phyloP scores from a whole-genome alignment of 2,888 invertebrate species.

The Chrysolina oricalcia region DNA sequence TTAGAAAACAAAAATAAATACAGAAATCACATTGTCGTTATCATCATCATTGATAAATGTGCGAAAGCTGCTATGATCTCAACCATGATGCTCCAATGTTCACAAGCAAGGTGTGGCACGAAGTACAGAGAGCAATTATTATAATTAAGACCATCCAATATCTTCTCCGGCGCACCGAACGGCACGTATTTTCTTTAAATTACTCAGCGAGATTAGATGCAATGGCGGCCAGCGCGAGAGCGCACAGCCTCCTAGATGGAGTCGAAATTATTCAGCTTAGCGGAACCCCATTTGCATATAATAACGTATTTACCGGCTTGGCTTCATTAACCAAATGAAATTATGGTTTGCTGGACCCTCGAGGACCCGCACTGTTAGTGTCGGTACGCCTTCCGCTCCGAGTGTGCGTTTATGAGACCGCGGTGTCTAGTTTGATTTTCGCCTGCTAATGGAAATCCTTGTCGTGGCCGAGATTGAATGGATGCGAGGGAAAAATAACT shows the following conservation, averaged over 20 bases:
- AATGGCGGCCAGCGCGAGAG: constrained; percentile 35
- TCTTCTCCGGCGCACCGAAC: constrained; percentile 14
- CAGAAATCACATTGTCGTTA: not conserved
- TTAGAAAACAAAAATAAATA: too few relatives aligned
- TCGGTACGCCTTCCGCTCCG: constrained; percentile 43
- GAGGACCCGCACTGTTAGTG: constrained; percentile 55
- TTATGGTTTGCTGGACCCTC: constrained; percentile 63
- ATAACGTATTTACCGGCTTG: constrained; percentile 69
- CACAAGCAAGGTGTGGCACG: not conserved
- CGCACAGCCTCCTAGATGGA: constrained; percentile 43
- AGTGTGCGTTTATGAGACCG: constrained; percentile 56
- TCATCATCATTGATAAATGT: not conserved
- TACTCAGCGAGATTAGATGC: constrained; percentile 48
- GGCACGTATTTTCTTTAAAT: constrained; percentile 47
- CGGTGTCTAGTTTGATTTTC: constrained; percentile 58
- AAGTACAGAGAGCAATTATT: constrained; percentile 33
- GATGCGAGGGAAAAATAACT: not conserved
- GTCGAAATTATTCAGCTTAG: constrained; percentile 63
- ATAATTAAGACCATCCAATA: constrained; percentile 36
- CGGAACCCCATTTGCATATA: constrained; percentile 68
- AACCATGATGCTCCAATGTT: not conserved
- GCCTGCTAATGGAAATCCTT: constrained; percentile 49
- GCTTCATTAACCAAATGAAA: constrained; percentile 70
- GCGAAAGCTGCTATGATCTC: not conserved
- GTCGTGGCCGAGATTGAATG: constrained; percentile 41